Conservation (phyloP, 2,888 invertebrate species). For the Argyra leucocephala region DNA sequence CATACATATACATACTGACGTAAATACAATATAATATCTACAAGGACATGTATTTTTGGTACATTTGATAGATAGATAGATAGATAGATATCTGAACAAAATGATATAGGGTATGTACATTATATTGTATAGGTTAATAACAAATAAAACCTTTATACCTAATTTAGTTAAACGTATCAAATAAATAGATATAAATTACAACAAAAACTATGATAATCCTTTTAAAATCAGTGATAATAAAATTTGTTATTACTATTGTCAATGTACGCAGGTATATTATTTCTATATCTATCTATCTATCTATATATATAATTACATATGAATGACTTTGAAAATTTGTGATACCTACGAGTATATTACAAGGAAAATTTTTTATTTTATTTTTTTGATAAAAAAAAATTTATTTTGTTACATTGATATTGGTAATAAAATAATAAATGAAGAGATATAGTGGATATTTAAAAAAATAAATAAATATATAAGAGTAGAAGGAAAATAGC, state of each 20-base stretch:
- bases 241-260: neutral
- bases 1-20: neutral
- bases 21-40: neutral
- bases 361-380: no score
- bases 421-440: no score
- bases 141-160: neutral
- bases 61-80: neutral
- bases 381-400: no score
- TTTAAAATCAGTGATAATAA: neutral
- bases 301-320: neutral
- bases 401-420: no score
- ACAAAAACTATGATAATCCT: neutral
- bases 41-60: neutral
- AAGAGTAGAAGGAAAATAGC: no score
- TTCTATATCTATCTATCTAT: neutral
- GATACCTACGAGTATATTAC: no score
- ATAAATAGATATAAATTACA: neutral
- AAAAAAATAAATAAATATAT: no score
- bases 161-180: neutral
- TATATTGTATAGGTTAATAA: neutral
- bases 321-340: no score
- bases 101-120: no score
- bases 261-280: neutral
- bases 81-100: no score
- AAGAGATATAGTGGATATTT: no score